These are phyloP conservation scores for Lepidurus couesii DNA, from an alignment of 1,140 invertebrate species.

Conservation along the genomic window DNA sequence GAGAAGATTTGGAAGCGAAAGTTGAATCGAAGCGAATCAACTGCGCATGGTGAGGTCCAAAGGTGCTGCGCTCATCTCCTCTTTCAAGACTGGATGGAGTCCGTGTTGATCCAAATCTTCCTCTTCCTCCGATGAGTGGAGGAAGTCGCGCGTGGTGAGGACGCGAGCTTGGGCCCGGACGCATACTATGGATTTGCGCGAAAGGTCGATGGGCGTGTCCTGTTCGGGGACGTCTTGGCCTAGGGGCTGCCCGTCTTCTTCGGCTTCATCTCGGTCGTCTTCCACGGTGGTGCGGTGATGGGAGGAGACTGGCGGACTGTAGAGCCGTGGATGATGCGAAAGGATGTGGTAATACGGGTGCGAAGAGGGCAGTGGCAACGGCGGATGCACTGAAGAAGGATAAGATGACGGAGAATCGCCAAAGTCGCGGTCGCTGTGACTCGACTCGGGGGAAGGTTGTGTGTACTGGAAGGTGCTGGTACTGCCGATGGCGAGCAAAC, in stretches of 20 bases:
- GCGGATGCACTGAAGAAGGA: neutral
- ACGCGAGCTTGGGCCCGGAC: neutral
- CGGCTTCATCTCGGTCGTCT: neutral
- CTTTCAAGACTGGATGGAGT: neutral
- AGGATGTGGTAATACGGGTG: conserved; percentile 12
- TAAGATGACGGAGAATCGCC: neutral
- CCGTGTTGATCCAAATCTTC: neutral
- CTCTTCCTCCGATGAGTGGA: conserved; percentile 11
- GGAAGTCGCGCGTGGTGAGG: neutral
- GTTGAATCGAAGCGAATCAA: neutral
- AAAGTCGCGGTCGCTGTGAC: conserved; percentile 23
- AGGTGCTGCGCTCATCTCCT: conserved; percentile 27
- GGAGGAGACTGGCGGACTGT: neutral
- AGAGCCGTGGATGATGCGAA: neutral
- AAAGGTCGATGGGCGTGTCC: conserved; percentile 42
- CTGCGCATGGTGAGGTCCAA: conserved; percentile 31
- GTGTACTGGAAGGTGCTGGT: conserved; percentile 20
- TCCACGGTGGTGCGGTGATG: neutral
- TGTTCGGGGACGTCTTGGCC: conserved; percentile 40
- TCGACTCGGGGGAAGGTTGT: neutral
- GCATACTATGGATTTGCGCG: conserved; percentile 27
- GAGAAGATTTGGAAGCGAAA: neutral
- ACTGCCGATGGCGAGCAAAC: conserved; percentile 11
- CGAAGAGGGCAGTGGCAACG: neutral
- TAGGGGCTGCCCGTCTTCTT: neutral